Evolutionary conservation across 1,140 invertebrate species (phyloP).

Genomic region (Achroia grisella): DNA sequence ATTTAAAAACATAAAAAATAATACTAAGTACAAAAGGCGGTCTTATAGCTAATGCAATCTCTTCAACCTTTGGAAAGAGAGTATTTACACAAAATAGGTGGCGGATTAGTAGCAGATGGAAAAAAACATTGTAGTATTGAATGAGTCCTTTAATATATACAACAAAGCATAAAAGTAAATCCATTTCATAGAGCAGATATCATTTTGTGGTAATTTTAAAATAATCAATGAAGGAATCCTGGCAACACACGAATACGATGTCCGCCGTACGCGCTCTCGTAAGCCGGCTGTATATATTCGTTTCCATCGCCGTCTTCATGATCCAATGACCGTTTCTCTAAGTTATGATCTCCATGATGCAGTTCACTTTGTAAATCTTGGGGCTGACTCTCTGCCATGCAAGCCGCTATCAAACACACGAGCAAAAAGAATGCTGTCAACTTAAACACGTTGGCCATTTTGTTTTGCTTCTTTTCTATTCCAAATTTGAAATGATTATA

Average conservation of each 20-base stretch:
- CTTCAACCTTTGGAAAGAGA: no score
- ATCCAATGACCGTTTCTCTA: conserved; percentile 2
- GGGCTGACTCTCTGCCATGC: not conserved
- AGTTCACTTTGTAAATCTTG: not conserved
- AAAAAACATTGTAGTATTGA: no score
- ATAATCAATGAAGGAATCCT: conserved; percentile 40
- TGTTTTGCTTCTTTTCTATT: not conserved
- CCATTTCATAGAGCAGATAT: no score
- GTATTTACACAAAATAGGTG: no score
- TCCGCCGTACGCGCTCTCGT: conserved; percentile 32
- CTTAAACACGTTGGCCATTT: not conserved
- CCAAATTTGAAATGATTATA: not conserved
- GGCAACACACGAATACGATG: conserved; percentile 43
- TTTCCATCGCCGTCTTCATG: conserved; percentile 13
- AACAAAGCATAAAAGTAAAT: no score
- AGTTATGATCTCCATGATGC: not conserved
- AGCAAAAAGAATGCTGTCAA: not conserved
- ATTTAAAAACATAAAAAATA: no score
- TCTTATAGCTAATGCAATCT: no score
- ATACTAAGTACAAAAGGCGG: no score
- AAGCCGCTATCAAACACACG: not conserved
- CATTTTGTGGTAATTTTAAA: no score
- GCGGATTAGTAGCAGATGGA: no score
- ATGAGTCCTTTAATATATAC: no score
- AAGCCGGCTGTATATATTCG: conserved; percentile 16